Base-by-base conservation (phyloP, 2,888 invertebrate genomes). In the Eupithecia exiguata region DNA sequence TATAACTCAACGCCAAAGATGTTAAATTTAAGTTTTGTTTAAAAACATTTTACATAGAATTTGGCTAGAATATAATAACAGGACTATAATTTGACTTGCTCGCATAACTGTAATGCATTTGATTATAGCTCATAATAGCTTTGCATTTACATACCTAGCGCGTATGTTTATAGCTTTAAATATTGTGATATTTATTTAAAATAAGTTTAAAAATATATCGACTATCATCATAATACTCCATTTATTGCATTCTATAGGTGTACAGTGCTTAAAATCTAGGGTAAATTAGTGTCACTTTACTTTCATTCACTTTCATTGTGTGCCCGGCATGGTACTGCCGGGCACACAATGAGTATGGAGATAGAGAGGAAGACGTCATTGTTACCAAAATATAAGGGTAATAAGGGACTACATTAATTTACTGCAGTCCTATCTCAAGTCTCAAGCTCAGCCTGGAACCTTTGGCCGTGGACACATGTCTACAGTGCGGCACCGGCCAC, bases 21-120 rank as follows among this genome's bases (percentile, higher is more conserved):
- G 30, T 30, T 30, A 30, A 30, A 30, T 30, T 30, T 30, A 30
- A n/a, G 67, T 62, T 70, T 46, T 40, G 5, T 16, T 46, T 46
- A 46, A 18, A 18, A 46, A 46, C 5, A 18, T 6, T 7, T 2
- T 6, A 46, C 18, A 46, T 18, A 18, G 6, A 46, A 18, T 46
- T 46, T 46, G 18, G 18, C 46, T 18, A 4, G 18, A 46, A 46
- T 18, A 43, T 40, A 40, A 16, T 43, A 46, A 46, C 6, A 16
- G 43, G 43, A 18, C 43, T 16, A 49, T n/a, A 53, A 21, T 21
- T 65, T 65, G 63, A 53, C 49, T 63, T 63, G 49, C 65, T 65
- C 12, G 63, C 63, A 65, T 65, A 25, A 10, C 25, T 69, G 35
- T 21, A 46, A 49, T 70, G 30, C 61, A 46, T 74, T 38, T 66